phyloP scores from a whole-genome alignment of 53 echinoderm and acorn worm species.

The Echinarachnius parma region DNA sequence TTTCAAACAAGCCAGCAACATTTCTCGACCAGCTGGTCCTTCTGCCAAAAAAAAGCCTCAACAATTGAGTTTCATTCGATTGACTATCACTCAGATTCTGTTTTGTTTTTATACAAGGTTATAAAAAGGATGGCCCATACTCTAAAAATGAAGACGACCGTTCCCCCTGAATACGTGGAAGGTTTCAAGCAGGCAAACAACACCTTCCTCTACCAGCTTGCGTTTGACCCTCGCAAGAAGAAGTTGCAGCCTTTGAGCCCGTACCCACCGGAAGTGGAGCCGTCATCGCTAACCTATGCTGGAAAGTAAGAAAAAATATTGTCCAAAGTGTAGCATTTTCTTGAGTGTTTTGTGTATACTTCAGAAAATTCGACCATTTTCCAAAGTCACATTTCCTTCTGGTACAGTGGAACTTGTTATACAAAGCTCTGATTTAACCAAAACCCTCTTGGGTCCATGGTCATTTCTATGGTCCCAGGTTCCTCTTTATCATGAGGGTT shows the following conservation, averaged over 20 bases:
- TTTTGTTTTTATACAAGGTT: constrained; percentile 27
- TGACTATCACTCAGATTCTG: too few relatives aligned
- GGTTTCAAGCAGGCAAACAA: constrained; percentile 85
- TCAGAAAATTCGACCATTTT: too few relatives aligned
- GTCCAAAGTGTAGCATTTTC: not conserved
- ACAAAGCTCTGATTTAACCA: too few relatives aligned
- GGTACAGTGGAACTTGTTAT: not conserved
- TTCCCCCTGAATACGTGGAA: constrained; percentile 80
- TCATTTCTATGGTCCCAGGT: too few relatives aligned
- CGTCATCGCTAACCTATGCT: constrained; percentile 65
- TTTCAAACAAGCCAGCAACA: too few relatives aligned
- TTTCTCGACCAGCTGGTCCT: too few relatives aligned
- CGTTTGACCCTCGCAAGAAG: constrained; percentile 78
- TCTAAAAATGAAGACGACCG: constrained; percentile 73
- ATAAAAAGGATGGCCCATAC: constrained; percentile 66
- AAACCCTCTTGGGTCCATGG: too few relatives aligned
- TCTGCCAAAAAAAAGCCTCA: too few relatives aligned
- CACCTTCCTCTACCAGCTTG: constrained; percentile 92
- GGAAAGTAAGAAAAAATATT: constrained; percentile 56
- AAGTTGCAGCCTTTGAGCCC: constrained; percentile 75
- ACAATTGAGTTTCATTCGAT: too few relatives aligned
- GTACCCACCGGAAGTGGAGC: constrained; percentile 67
- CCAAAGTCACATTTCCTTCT: too few relatives aligned
- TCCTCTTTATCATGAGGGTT: too few relatives aligned
- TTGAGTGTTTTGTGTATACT: not conserved